phyloP scores from a whole-genome alignment of 2,797 vertebrate genomes.

The Hoplostethus mediterraneus region DNA sequence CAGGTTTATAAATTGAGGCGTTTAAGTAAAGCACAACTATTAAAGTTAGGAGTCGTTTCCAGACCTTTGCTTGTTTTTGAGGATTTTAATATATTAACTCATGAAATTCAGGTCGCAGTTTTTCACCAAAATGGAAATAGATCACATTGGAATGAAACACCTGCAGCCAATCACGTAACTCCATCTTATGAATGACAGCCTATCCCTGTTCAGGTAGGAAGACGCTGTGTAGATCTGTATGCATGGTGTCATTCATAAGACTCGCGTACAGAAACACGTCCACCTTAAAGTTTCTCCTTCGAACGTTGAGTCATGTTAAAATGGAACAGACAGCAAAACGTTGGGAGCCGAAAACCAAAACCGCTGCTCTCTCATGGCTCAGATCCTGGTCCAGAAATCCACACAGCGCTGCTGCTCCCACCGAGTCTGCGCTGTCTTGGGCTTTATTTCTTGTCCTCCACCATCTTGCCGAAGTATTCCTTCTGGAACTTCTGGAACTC shows the following conservation, averaged over 20 bases:
- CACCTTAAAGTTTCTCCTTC: neutral
- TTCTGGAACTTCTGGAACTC: conserved; percentile 86
- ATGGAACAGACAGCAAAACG: neutral
- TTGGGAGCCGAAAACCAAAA: neutral
- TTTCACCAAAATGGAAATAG: neutral
- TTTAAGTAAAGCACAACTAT: too few relatives aligned
- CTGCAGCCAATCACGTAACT: too few relatives aligned
- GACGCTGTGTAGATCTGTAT: neutral
- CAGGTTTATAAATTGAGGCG: too few relatives aligned
- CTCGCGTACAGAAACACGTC: neutral
- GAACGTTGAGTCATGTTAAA: neutral
- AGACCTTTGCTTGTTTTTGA: too few relatives aligned
- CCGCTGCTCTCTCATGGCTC: too few relatives aligned
- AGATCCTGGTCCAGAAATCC: too few relatives aligned
- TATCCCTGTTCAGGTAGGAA: neutral
- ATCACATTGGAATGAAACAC: neutral
- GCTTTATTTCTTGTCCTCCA: conserved; percentile 58
- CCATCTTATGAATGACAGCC: neutral
- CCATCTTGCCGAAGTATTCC: conserved; percentile 83
- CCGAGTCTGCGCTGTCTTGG: conserved; percentile 1
- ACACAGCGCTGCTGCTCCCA: neutral
- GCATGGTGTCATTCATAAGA: too few relatives aligned
- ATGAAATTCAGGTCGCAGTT: neutral
- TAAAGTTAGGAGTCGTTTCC: too few relatives aligned
- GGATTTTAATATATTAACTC: neutral